Evolutionary conservation across 2,797 vertebrate genomes (phyloP).

Genomic region (Acanthurus leucopareius): DNA sequence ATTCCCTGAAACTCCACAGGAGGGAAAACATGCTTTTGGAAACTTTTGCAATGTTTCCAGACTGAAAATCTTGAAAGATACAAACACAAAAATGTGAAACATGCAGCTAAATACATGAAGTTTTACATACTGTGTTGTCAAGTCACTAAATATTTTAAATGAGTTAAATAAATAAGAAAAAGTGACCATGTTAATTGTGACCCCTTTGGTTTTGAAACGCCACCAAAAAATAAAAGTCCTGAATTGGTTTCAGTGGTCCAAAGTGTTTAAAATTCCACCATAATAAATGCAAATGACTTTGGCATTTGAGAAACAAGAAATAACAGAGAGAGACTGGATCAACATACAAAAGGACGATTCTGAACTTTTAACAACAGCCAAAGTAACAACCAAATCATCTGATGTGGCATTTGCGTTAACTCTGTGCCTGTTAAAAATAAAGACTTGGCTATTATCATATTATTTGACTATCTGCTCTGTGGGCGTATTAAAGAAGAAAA

Average conservation of each 20-base stretch:
- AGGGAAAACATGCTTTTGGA: not conserved
- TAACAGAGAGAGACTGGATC: conserved; percentile 9
- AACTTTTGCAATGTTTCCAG: not conserved
- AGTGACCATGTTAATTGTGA: not conserved
- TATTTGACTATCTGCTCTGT: conserved; percentile 59
- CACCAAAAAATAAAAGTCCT: not conserved
- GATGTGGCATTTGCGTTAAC: conserved; percentile 58
- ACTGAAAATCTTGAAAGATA: not conserved
- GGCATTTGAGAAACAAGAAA: conserved; percentile 22
- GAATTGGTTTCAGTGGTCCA: not conserved
- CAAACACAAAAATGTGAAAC: not conserved
- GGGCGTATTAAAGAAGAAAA: conserved; percentile 4
- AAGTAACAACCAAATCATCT: conserved; percentile 34
- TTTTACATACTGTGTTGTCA: not conserved
- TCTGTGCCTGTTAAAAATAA: conserved; percentile 67
- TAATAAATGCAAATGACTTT: not conserved
- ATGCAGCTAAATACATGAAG: no score
- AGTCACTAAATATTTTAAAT: not conserved
- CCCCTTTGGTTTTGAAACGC: not conserved
- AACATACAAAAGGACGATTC: conserved; percentile 29
- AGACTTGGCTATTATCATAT: conserved; percentile 57
- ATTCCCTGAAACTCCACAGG: not conserved
- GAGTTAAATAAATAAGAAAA: not conserved
- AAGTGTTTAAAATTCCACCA: not conserved
- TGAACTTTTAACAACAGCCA: conserved; percentile 39